A percentile compares a stretch with the other conserved stretches of the same genome.
phyloP scores from a whole-genome alignment of 2,113 vertebrate genomes.

The Cisticola juncidis region DNA sequence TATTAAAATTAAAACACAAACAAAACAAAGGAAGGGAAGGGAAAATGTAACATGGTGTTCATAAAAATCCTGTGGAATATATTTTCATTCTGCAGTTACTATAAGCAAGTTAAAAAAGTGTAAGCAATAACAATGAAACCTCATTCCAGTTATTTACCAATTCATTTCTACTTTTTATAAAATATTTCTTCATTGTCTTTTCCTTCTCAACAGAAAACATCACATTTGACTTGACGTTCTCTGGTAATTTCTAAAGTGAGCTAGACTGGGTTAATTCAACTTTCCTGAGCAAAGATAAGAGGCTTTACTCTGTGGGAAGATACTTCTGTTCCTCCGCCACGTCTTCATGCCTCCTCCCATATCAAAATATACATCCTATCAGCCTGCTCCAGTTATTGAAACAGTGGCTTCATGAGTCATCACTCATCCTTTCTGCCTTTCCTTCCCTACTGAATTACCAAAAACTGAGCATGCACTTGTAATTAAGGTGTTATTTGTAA shows the following conservation, averaged over 20 bases:
- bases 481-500: neutral
- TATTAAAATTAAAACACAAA: neutral
- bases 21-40: rapidly evolving
- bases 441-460: neutral
- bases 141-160: neutral
- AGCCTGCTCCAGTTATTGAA: neutral
- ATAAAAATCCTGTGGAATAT: neutral
- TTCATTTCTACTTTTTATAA: neutral
- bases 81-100: neutral
- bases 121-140: neutral
- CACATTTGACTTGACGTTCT: neutral
- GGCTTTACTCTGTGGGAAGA: neutral
- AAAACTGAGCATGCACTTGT: neutral
- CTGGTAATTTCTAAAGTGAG: neutral
- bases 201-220: neutral
- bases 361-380: neutral
- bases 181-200: neutral
- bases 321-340: rapidly evolving
- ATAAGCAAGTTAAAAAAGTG: neutral
- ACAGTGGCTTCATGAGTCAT: neutral
- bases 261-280: neutral
- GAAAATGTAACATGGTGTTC: neutral
- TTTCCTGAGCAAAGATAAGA: neutral
- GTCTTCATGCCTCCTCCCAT: neutral
- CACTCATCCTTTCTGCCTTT: neutral